These are phyloP conservation scores for Podarcis raffonei DNA, from an alignment of 2,113 vertebrate genomes.

Conservation along the genomic window DNA sequence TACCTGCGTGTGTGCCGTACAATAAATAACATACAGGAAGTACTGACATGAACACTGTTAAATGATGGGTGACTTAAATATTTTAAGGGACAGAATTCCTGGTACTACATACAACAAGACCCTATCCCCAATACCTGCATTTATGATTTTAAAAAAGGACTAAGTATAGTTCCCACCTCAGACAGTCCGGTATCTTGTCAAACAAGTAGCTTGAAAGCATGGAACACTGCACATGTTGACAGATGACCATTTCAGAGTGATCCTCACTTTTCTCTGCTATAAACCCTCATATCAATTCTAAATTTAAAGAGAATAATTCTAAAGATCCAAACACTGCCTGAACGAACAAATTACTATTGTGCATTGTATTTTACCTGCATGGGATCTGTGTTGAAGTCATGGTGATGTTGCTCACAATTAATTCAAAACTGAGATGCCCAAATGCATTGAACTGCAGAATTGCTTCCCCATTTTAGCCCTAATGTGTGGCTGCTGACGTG, in stretches of 20 bases:
- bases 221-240: slow-evolving; percentile 61
- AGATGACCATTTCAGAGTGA: slow-evolving; percentile 74
- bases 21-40: slow-evolving; percentile 84
- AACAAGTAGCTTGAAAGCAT: slow-evolving; percentile 63
- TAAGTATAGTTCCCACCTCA: slow-evolving; percentile 61
- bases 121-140: slow-evolving; percentile 62
- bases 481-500: slow-evolving; percentile 66
- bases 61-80: slow-evolving; percentile 68
- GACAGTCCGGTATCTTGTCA: slow-evolving; percentile 62
- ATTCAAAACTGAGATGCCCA: slow-evolving; percentile 73
- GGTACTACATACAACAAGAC: slow-evolving; percentile 54
- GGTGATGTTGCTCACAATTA: slow-evolving; percentile 76
- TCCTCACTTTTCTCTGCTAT: slow-evolving; percentile 71
- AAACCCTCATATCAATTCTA: slow-evolving; percentile 62
- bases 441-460: slow-evolving; percentile 70
- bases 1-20: slow-evolving; percentile 95
- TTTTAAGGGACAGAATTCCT: slow-evolving; percentile 61
- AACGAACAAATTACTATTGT: slow-evolving; percentile 76
- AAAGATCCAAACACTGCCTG: slow-evolving; percentile 66
- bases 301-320: slow-evolving; percentile 60
- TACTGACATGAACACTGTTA: slow-evolving; percentile 46
- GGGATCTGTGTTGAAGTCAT: slow-evolving; percentile 77
- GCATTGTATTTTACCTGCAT: slow-evolving; percentile 81
- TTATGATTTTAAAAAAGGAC: slow-evolving; percentile 66
- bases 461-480: slow-evolving; percentile 64